Evolutionary conservation across 2,888 invertebrate genomes (phyloP), one percentile per base, ranked within the genome.

Genomic region (Chymomyza amoena): DNA sequence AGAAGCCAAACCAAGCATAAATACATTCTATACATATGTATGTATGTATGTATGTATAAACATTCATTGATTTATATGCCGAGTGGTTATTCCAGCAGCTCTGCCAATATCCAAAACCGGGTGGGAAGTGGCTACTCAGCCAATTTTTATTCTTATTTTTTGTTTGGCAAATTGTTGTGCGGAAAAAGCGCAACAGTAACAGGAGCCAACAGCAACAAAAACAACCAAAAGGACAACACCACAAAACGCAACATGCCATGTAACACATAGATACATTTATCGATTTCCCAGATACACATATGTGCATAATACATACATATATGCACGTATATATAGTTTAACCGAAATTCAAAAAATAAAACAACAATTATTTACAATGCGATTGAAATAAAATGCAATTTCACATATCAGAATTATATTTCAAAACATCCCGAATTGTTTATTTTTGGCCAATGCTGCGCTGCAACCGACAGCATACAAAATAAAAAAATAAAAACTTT

Each of bases 141-240:
- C 2, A 15, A 57, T 77, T 61, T 67, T 72, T 54, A 13, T 10
- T 16, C 18, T 73, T 65, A 69, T 78, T 20, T 16, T n/a, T 76
- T 67, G 68, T 78, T 78, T 76, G 51, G 25, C 62, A 57, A 73
- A 78, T 71, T 73, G 64, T 64, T 77, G 77, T 73, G 15, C 32
- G 20, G 6, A 57, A 54, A 59, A 59, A 59, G 32, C 59, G 59
- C 59, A 59, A 59, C 15, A 59, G 59, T 10, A 54, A 54, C 16
- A n/a, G 54, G 20, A n/a, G n/a, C n/a, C n/a, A n/a, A n/a, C n/a
- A n/a, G n/a, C 28, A 25, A 59, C 25, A 16, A 57, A 28, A 62
- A 54, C 57, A 63, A 54, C 16, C 39, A 45, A 10, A 45, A 45
- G 39, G 4, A 45, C 39, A 45, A 45, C 13, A 10, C 39, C 39